Conservation (phyloP, 2,797 vertebrate genomes). For the Crenichthys baileyi region DNA sequence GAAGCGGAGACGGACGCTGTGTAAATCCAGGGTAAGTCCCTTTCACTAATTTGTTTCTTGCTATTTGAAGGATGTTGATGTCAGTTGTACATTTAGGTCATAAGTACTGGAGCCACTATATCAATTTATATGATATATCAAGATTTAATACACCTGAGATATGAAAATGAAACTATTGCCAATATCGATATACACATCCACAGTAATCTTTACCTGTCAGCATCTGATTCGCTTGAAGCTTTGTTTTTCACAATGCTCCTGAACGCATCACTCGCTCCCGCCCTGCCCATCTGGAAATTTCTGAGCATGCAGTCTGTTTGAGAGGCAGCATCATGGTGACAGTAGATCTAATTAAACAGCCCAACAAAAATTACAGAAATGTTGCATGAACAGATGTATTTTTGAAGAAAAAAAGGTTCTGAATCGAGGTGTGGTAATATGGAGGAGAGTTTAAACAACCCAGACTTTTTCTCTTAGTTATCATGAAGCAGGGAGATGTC, state of each 20-base stretch:
- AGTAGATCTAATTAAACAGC: too few relatives aligned
- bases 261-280: not conserved
- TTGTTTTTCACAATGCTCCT: not conserved
- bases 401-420: not conserved
- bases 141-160: not conserved
- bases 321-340: too few relatives aligned
- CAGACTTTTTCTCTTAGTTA: not conserved
- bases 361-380: not conserved
- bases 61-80: constrained; percentile 7
- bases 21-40: constrained; percentile 1
- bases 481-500: not conserved
- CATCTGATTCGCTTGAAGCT: not conserved
- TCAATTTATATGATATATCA: not conserved
- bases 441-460: not conserved
- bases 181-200: not conserved
- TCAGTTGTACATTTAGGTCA: constrained; percentile 24
- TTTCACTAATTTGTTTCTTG: constrained; percentile 17
- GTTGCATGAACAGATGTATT: too few relatives aligned
- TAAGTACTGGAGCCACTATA: constrained; percentile 12
- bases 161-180: not conserved
- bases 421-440: not conserved
- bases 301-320: too few relatives aligned
- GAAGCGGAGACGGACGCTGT: too few relatives aligned
- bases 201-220: not conserved
- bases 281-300: not conserved